These are phyloP conservation scores for Salvelinus namaycush DNA, from an alignment of 2,113 vertebrate species.

Conservation along the genomic window DNA sequence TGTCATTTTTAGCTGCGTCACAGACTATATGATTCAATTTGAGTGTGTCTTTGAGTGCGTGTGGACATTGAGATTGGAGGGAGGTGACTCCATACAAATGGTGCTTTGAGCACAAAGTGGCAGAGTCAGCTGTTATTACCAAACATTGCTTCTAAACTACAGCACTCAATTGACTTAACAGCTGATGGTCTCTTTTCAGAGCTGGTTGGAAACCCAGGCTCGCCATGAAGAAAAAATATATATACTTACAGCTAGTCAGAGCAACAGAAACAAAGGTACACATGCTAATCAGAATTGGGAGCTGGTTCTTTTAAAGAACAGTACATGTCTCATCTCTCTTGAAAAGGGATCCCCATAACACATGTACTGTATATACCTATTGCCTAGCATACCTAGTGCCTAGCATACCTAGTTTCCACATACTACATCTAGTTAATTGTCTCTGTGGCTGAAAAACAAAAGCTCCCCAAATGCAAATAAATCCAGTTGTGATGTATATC, in stretches of 20 bases:
- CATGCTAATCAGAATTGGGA: constrained; percentile 24
- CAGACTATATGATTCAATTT: neutral
- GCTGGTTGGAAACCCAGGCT: neutral
- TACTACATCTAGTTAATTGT: neutral
- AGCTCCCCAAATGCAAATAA: constrained; percentile 51
- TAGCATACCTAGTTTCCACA: constrained; percentile 51
- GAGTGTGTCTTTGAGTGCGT: neutral
- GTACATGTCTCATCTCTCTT: constrained; percentile 4
- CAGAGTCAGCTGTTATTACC: neutral
- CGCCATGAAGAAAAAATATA: neutral
- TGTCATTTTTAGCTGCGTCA: neutral
- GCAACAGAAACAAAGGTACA: constrained; percentile 1
- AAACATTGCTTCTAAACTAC: neutral
- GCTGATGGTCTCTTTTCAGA: neutral
- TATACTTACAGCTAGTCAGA: constrained; percentile 1
- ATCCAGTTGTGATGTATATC: constrained; percentile 48
- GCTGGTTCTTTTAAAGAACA: constrained; percentile 32
- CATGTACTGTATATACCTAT: constrained; percentile 57
- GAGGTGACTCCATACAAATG: neutral
- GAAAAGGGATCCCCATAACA: constrained; percentile 26
- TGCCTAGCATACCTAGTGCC: constrained; percentile 64
- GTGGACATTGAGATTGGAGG: too few species aligned
- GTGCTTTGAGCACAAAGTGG: neutral
- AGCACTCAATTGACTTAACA: neutral
- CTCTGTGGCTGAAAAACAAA: constrained; percentile 49